Conservation (phyloP, 2,797 vertebrate genomes). For the Brotula barbata region DNA sequence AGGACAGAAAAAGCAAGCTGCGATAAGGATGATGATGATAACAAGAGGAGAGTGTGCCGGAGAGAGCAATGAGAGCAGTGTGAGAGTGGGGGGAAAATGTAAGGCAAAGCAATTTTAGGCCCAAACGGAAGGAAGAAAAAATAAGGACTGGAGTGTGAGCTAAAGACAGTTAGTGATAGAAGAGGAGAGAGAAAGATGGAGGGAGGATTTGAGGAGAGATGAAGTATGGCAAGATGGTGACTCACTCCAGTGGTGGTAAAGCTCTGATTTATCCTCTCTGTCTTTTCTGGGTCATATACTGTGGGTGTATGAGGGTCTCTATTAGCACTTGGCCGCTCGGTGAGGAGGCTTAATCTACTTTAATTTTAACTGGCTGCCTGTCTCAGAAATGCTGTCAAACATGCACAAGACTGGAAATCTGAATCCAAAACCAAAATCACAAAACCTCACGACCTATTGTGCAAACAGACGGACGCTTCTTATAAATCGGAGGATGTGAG, state of each 20-base stretch:
- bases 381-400: slow-evolving; percentile 43
- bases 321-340: slow-evolving; percentile 58
- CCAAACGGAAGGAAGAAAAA: slow-evolving; percentile 50
- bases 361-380: slow-evolving; percentile 44
- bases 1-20: slow-evolving; percentile 31
- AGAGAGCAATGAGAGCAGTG: slow-evolving; percentile 41
- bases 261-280: slow-evolving; percentile 78
- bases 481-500: background rate
- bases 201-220: slow-evolving; percentile 57
- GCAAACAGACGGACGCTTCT: background rate
- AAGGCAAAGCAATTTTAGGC: slow-evolving; percentile 40
- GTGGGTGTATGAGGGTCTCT: slow-evolving; percentile 72
- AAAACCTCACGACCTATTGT: slow-evolving; percentile 5
- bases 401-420: slow-evolving; percentile 30
- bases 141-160: slow-evolving; percentile 44
- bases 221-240: slow-evolving; percentile 73
- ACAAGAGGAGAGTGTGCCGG: slow-evolving; percentile 44
- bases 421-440: slow-evolving; percentile 24
- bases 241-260: slow-evolving; percentile 75
- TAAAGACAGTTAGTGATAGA: slow-evolving; percentile 45
- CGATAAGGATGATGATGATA: slow-evolving; percentile 62
- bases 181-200: slow-evolving; percentile 50
- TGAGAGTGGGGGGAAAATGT: slow-evolving; percentile 43
- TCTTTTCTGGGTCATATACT: slow-evolving; percentile 81
- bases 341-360: slow-evolving; percentile 70